Evolutionary conservation across 2,797 vertebrate genomes (phyloP), one percentile per base, ranked within the genome.

Genomic region (Falco cherrug): DNA sequence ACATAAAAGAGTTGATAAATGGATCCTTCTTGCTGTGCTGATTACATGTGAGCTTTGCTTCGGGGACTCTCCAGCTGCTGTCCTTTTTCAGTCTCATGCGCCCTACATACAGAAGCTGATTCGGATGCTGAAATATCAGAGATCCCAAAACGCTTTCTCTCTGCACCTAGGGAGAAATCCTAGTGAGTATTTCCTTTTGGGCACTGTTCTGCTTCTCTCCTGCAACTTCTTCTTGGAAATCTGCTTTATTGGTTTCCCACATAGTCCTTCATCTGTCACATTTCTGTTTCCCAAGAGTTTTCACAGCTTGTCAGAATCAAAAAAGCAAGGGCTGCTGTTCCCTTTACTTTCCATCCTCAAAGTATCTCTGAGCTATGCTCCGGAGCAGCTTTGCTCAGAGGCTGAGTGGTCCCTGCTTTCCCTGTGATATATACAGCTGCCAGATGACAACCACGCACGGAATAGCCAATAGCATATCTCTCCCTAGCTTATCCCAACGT

Each of bases 391-490:
- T n/a, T 77, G 78, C 75, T 83, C 7, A 11, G 90, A 57, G 68
- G 31, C 92, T 69, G 94, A 90, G 73, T 25, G 71, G 92, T 89
- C 90, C 59, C 92, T 71, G 92, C 64, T 50, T 56, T 84, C 59
- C 25, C 51, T 10, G 77, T 18, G 84, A 63, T 93, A 91, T 64
- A 68, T 57, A 53, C 60, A 78, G 95, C 90, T 83, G 89, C 95
- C 63, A 60, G 95, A 61, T 92, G 96, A 95, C 96, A 95, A 59
- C 61, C 1, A 22, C 82, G 5, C 21, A 6, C 6, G 75, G 53
- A 64, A 54, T 18, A 96, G 93, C 97, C 97, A 96, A 96, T 96
- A 50, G 89, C 69, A 19, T 37, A 64, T 75, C 73, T 97, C 90
- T 83, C n/a, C 60, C 77, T 12, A 28, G 11, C 31, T n/a, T 61